Evolutionary conservation across 2,888 invertebrate genomes (phyloP).

Genomic region (Sarcophaga rosellei): DNA sequence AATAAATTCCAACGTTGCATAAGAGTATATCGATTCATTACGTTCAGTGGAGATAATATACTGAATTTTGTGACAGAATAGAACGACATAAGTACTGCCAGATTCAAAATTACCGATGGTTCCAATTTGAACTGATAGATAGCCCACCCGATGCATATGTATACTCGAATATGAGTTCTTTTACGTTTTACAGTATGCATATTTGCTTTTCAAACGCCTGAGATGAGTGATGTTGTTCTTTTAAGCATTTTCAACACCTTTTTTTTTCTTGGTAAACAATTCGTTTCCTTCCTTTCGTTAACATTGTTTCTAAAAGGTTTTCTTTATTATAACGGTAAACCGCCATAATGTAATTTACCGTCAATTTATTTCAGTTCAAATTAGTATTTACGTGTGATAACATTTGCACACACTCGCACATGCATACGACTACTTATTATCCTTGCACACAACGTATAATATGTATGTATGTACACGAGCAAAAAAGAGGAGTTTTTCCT

Average conservation of each 20-base stretch:
- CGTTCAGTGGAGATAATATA: too few species aligned
- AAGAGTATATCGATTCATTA: too few species aligned
- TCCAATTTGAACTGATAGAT: too few species aligned
- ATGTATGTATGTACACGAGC: background rate
- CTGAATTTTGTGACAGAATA: too few species aligned
- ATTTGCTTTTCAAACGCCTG: too few species aligned
- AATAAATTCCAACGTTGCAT: too few species aligned
- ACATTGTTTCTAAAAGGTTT: background rate
- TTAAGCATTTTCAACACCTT: background rate
- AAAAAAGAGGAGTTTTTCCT: background rate
- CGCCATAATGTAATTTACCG: conserved; percentile 26
- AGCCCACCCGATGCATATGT: too few species aligned
- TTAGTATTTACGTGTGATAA: background rate
- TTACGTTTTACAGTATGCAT: too few species aligned
- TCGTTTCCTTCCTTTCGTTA: conserved; percentile 21
- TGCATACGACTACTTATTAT: background rate
- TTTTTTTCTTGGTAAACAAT: conserved; percentile 4
- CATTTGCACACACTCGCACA: background rate
- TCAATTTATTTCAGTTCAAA: conserved; percentile 12
- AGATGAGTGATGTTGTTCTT: too few species aligned
- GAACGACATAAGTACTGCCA: too few species aligned
- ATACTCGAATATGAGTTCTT: too few species aligned
- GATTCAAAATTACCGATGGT: too few species aligned
- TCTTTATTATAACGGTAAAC: conserved; percentile 16
- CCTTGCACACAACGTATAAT: background rate